These are phyloP conservation scores for Thrips palmi DNA, from an alignment of 1,140 invertebrate genomes.

Conservation along the genomic window DNA sequence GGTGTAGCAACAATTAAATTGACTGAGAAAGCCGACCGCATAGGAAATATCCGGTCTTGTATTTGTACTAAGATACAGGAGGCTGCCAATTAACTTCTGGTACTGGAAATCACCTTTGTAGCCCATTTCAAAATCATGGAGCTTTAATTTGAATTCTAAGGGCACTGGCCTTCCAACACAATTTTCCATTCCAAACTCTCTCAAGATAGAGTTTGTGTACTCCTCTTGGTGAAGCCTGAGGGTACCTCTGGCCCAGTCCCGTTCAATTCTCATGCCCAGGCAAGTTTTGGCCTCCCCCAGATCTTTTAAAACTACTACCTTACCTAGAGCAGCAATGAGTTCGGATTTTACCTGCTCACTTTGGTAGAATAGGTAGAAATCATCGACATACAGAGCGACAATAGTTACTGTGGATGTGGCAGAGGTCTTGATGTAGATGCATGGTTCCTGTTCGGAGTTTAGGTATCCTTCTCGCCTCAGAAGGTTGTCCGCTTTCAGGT, in stretches of 20 bases:
- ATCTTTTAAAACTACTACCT: slow-evolving; percentile 13
- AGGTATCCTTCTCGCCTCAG: not conserved
- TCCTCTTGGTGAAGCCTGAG: slow-evolving; percentile 5
- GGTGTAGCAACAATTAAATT: slow-evolving; percentile 14
- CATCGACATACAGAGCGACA: slow-evolving; percentile 8
- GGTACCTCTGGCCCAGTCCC: not conserved
- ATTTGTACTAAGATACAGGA: slow-evolving; percentile 20
- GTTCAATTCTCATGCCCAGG: slow-evolving; percentile 13
- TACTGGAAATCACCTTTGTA: slow-evolving; percentile 11
- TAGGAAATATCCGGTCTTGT: slow-evolving; percentile 23
- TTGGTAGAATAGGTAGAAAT: slow-evolving; percentile 6
- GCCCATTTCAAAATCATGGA: slow-evolving; percentile 9
- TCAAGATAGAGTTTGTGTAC: slow-evolving; percentile 9
- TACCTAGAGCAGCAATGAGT: slow-evolving; percentile 6
- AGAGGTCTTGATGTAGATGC: slow-evolving; percentile 1
- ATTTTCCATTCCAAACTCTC: slow-evolving; percentile 10
- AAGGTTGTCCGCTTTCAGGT: slow-evolving; percentile 7
- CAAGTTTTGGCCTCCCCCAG: slow-evolving; percentile 16
- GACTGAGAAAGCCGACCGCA: slow-evolving; percentile 14
- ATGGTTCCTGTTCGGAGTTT: not conserved
- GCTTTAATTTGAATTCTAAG: slow-evolving; percentile 6
- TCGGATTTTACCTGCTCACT: slow-evolving; percentile 3
- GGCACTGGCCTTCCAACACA: slow-evolving; percentile 4
- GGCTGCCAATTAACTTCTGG: slow-evolving; percentile 13
- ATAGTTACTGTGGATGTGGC: not conserved